Base-by-base conservation (phyloP, 35 echinoderm and acorn worm species). In the Ophiothrix spiculata region DNA sequence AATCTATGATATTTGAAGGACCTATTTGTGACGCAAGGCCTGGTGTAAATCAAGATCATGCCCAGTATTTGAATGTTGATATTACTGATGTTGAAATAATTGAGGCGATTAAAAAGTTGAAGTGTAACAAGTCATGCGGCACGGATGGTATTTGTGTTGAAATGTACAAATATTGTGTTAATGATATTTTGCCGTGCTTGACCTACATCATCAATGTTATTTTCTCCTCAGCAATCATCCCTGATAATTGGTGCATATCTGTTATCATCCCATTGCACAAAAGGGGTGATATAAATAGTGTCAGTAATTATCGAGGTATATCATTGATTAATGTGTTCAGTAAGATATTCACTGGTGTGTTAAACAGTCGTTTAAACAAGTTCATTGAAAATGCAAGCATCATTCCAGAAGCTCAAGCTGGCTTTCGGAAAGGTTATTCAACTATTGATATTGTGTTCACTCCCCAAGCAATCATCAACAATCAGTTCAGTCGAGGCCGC, bases 281-380 rank as follows among this genome's bases (percentile, higher is more conserved):
- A 69, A 69, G 29, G 25, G 25, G 60, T 2, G n/a, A n/a, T 28
- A 4, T 25, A 15, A n/a, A 25, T 28, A 2, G 60, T 25, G 4
- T 28, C 25, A 28, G 60, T 12, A 69, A 69, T 69, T 69, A 69
- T 25, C 17, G 60, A 69, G 60, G 60, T 69, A 69, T 69, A 69
- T 69, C 60, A 12, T 69, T 69, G 60, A 4, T 69, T 25, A 69
- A 69, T n/a, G 25, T n/a, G 29, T 69, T 69, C 29, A 69, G 60
- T n/a, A 69, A 69, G 10, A 69, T 69, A 69, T 69, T 69, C 29
- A 69, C 60, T 25, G 60, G 60, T 69, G 29, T 69, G 17, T 69
- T 69, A 69, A 69, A 69, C 60, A 69, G 29, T n/a, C n/a, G n/a
- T n/a, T n/a, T n/a, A n/a, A n/a, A n/a, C n/a, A 69, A 69, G 60